Conservation (phyloP, 2,797 vertebrate species). For the Anguilla pacifica region DNA sequence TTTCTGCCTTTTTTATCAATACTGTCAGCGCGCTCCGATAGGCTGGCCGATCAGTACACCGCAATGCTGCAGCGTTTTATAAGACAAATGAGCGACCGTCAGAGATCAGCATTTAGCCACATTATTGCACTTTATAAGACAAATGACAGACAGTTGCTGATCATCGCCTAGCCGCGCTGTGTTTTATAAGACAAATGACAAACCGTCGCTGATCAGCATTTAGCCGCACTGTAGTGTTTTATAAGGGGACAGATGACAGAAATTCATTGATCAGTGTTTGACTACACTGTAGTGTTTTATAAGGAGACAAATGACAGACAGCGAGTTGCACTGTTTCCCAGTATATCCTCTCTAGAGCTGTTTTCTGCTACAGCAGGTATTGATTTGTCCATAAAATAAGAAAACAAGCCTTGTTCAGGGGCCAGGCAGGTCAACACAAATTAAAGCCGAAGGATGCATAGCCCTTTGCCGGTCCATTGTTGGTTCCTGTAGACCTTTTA, state of each 20-base stretch:
- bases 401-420: constrained; percentile 67
- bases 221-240: constrained; percentile 26
- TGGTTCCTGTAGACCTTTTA: constrained; percentile 71
- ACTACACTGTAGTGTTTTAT: constrained; percentile 30
- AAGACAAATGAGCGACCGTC: not conserved
- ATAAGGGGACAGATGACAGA: not conserved
- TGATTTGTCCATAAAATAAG: constrained; percentile 74
- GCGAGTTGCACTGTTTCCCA: constrained; percentile 59
- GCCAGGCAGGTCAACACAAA: constrained; percentile 69
- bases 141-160: constrained; percentile 20
- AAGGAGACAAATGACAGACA: constrained; percentile 61
- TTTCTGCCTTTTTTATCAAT: not conserved
- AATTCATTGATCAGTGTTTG: not conserved
- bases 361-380: constrained; percentile 66
- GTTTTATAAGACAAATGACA: constrained; percentile 13
- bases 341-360: constrained; percentile 66
- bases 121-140: not conserved
- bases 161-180: constrained; percentile 21
- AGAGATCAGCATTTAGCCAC: not conserved
- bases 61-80: not conserved
- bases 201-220: constrained; percentile 21
- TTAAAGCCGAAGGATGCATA: constrained; percentile 62
- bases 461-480: constrained; percentile 60
- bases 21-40: not conserved
- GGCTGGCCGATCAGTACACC: not conserved